Percentiles rank a stretch among this genome's conserved stretches.
These are phyloP conservation scores for Marmota monax DNA, from an alignment of 2,113 vertebrate species.

Conservation along the genomic window DNA sequence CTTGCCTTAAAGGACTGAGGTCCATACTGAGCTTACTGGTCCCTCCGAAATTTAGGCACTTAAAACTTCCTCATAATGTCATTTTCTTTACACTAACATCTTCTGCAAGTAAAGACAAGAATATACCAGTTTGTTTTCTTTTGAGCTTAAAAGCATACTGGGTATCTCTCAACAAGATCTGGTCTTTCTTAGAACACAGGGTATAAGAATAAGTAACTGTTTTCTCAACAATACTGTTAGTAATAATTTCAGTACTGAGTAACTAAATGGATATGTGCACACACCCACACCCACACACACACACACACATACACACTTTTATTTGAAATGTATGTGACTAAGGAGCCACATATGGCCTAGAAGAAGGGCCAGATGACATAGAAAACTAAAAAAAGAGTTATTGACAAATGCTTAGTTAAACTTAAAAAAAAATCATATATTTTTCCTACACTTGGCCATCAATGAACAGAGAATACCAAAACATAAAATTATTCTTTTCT, in stretches of 20 bases:
- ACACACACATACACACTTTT: neutral
- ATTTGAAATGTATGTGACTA: neutral
- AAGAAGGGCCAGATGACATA: neutral
- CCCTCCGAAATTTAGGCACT: neutral
- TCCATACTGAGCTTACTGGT: neutral
- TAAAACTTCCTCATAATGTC: neutral
- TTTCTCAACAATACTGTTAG: neutral
- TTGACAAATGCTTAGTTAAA: neutral
- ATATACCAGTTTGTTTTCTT: neutral
- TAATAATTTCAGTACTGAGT: neutral
- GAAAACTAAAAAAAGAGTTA: neutral
- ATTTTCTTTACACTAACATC: neutral
- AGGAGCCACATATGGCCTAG: neutral
- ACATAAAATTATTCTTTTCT: neutral
- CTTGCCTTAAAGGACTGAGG: neutral
- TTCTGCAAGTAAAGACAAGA: neutral
- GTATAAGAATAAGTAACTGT: neutral
- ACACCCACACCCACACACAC: neutral
- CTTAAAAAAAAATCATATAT: no score
- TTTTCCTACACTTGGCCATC: neutral
- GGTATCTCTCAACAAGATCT: neutral
- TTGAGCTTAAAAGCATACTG: neutral
- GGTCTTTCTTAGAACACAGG: neutral
- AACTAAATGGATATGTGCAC: neutral
- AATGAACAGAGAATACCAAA: neutral